These are phyloP conservation scores for Centruroides vittatus DNA, from an alignment of 1,140 invertebrate species.

Conservation along the genomic window DNA sequence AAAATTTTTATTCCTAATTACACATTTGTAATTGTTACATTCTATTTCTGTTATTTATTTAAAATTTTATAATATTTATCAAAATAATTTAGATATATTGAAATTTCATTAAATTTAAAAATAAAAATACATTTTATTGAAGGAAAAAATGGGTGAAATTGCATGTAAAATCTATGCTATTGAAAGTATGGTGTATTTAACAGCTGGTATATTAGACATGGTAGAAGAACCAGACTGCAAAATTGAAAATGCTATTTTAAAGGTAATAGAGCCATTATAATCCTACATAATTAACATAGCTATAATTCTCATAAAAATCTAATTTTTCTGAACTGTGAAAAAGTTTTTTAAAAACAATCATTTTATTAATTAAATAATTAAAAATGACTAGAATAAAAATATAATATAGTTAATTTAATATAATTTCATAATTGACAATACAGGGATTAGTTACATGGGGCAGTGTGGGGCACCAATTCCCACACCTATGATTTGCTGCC, in stretches of 20 bases:
- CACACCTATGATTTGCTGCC: too few relatives aligned
- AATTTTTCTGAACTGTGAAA: not conserved
- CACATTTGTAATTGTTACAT: not conserved
- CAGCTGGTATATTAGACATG: slow-evolving; percentile 48
- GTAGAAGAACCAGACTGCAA: slow-evolving; percentile 50
- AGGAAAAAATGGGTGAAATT: slow-evolving; percentile 40
- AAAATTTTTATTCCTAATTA: not conserved
- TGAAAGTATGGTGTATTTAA: slow-evolving; percentile 62
- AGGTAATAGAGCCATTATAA: slow-evolving; percentile 13
- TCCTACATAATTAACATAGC: too few relatives aligned
- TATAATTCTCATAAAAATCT: not conserved
- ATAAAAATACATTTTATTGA: not conserved
- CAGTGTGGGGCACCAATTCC: too few relatives aligned
- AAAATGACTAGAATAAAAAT: too few relatives aligned
- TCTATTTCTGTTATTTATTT: not conserved
- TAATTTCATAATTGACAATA: too few relatives aligned
- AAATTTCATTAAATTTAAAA: too few relatives aligned
- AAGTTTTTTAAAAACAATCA: not conserved
- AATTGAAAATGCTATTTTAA: slow-evolving; percentile 33
- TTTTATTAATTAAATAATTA: too few relatives aligned
- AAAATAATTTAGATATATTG: too few relatives aligned
- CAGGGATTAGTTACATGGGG: too few relatives aligned
- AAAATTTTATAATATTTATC: not conserved
- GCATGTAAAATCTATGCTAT: slow-evolving; percentile 46
- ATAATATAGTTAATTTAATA: too few relatives aligned